Base-by-base conservation (phyloP, 2,888 invertebrate species). In the Pogonocherus hispidulus region DNA sequence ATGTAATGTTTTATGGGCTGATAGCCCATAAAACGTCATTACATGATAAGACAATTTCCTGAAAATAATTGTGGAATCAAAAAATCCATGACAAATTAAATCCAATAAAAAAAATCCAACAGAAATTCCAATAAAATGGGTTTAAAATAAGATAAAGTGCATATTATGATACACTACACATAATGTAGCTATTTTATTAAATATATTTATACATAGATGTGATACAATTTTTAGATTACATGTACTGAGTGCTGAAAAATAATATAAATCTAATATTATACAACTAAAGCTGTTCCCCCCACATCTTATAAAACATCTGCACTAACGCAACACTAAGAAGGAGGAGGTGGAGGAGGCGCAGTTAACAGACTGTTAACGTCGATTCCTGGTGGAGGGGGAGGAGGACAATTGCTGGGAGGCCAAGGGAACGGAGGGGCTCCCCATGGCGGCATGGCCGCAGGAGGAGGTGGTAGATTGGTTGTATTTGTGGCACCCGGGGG, bases 311-410 rank as follows among this genome's bases (percentile, higher is more conserved):
- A 54, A 54, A 55, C 37, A 55, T 51, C 5, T 51, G 20, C 23
- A 41, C 2, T 9, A n/a, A n/a, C n/a, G n/a, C 22, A 23, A 46
- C 41, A 27, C 20, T 59, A 59, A 27, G 59, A 47, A 3, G 82
- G 79, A 0, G 92, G 92, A 2, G 92, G 92, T 11, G 92, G 92
- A 3, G 92, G 92, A 2, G 92, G 92, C 23, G 92, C 91, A 52
- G 90, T 88, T 52, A 91, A 80, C 55, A 92, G 80, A 52, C 86
- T 86, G 56, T 87, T 87, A 63, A 89, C 86, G 76, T 89, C 89
- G 56, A 89, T 88, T 11, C 89, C 89, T 16, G 88, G 89, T 19
- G 86, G 85, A 2, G 86, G 86, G 2, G 85, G 86, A 1, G 86
- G 85, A 3, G 85, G 84, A 69, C 83, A 83, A 62, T 83, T 86